Evolutionary conservation across 1,140 invertebrate species (phyloP).

Genomic region (Grapholita molesta): DNA sequence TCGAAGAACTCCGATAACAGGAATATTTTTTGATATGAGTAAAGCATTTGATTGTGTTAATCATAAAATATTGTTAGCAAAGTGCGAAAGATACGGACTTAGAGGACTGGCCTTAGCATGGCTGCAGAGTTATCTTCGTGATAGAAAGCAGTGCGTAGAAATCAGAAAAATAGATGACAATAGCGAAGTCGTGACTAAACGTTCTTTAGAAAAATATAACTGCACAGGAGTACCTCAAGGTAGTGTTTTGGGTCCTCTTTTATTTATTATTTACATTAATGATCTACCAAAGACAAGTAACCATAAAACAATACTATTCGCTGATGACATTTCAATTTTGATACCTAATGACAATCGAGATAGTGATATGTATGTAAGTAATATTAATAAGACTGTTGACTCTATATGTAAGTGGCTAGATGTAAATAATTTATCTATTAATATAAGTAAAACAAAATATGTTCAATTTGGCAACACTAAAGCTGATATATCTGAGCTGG

Average conservation of each 20-base stretch:
- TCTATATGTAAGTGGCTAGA: background rate
- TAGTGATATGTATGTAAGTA: background rate
- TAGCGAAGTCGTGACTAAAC: background rate
- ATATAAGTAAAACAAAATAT: conserved; percentile 14
- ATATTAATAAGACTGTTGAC: background rate
- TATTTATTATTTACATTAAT: conserved; percentile 18
- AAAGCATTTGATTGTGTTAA: conserved; percentile 22
- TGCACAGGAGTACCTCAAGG: conserved; percentile 13
- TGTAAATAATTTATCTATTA: conserved; percentile 3
- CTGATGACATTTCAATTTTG: conserved; percentile 19
- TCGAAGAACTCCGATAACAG: background rate
- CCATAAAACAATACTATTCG: conserved; percentile 15
- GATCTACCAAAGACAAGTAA: background rate
- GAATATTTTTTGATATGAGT: conserved; percentile 20
- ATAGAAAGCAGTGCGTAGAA: conserved; percentile 8
- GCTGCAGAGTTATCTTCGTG: conserved; percentile 2
- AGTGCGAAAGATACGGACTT: background rate
- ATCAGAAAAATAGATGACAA: background rate
- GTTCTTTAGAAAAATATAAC: background rate
- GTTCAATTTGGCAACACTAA: too few species aligned
- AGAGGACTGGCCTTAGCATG: background rate
- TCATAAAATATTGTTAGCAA: conserved; percentile 7
- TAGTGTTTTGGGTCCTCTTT: conserved; percentile 1
- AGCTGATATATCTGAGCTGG: too few species aligned
- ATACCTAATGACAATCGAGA: background rate